Conservation (phyloP, 2,797 vertebrate species). For the Spondyliosoma cantharus region DNA sequence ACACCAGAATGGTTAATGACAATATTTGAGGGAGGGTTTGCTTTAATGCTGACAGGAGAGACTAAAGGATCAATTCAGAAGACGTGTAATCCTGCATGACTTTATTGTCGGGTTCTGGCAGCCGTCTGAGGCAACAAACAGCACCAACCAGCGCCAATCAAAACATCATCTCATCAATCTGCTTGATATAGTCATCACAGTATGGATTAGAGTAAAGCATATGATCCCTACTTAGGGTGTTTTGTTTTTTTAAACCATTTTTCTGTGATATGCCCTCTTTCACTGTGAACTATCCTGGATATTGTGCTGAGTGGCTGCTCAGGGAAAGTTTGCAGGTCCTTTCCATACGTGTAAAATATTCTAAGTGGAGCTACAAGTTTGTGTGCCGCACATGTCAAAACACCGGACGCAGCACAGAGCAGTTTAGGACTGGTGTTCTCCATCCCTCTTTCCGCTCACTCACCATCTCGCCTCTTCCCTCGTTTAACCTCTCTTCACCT, state of each 20-base stretch:
- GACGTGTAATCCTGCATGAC: conserved; percentile 64
- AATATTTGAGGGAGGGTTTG: conserved; percentile 43
- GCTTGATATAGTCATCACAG: conserved; percentile 69
- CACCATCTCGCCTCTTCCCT: background rate
- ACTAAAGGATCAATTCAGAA: conserved; percentile 66
- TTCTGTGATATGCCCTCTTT: conserved; percentile 24
- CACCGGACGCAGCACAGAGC: conserved; percentile 16
- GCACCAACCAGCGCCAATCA: conserved; percentile 57
- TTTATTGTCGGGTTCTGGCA: conserved; percentile 60
- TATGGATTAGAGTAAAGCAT: conserved; percentile 56
- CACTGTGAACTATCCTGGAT: conserved; percentile 25
- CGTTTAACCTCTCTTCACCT: conserved; percentile 15
- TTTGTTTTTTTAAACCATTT: conserved; percentile 21
- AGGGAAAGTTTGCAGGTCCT: conserved; percentile 21
- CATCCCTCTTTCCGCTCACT: conserved; percentile 1
- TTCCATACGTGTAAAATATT: conserved; percentile 16
- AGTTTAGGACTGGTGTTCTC: background rate
- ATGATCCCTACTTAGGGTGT: conserved; percentile 50
- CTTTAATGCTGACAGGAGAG: conserved; percentile 53
- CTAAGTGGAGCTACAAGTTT: conserved; percentile 7
- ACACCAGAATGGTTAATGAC: conserved; percentile 59
- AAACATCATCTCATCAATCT: conserved; percentile 71
- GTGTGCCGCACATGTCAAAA: conserved; percentile 34
- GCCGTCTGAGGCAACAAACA: conserved; percentile 39
- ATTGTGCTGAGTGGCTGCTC: conserved; percentile 2